phyloP scores from a whole-genome alignment of 2,113 vertebrate species.

The Oxygymnocypris stewartii region DNA sequence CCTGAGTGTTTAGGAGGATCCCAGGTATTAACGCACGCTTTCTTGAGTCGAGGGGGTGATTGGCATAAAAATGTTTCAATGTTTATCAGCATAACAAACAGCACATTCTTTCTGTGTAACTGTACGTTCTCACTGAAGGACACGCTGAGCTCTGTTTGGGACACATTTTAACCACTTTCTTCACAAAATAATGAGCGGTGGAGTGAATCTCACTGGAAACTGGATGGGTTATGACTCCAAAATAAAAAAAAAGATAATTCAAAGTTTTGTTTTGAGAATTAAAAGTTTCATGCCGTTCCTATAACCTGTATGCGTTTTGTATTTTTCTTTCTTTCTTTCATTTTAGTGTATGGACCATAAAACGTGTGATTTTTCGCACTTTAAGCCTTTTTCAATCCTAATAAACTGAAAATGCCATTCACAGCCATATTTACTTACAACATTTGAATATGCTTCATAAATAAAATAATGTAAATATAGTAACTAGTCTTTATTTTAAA shows the following conservation, averaged over 20 bases:
- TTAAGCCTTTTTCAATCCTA: too few species aligned
- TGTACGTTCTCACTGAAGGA: background rate
- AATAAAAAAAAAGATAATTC: too few species aligned
- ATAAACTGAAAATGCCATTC: too few species aligned
- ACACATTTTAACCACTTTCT: background rate
- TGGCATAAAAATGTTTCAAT: background rate
- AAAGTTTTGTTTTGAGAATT: too few species aligned
- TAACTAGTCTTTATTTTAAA: too few species aligned
- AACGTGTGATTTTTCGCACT: too few species aligned
- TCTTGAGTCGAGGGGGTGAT: background rate
- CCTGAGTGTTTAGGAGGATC: slow-evolving; percentile 3
- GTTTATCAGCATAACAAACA: background rate
- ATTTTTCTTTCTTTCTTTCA: too few species aligned
- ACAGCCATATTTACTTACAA: too few species aligned
- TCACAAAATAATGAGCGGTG: background rate
- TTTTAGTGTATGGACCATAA: too few species aligned
- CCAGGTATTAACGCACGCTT: background rate
- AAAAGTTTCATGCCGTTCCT: too few species aligned
- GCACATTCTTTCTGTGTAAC: background rate
- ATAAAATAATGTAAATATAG: background rate
- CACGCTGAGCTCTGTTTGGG: background rate
- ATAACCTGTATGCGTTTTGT: too few species aligned
- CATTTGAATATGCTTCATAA: too few species aligned
- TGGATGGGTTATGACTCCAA: background rate
- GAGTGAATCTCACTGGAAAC: background rate